Percentiles rank a stretch among this genome's conserved stretches.
phyloP scores from a whole-genome alignment of 1,140 invertebrate species.

The Mactra quadrangularis region DNA sequence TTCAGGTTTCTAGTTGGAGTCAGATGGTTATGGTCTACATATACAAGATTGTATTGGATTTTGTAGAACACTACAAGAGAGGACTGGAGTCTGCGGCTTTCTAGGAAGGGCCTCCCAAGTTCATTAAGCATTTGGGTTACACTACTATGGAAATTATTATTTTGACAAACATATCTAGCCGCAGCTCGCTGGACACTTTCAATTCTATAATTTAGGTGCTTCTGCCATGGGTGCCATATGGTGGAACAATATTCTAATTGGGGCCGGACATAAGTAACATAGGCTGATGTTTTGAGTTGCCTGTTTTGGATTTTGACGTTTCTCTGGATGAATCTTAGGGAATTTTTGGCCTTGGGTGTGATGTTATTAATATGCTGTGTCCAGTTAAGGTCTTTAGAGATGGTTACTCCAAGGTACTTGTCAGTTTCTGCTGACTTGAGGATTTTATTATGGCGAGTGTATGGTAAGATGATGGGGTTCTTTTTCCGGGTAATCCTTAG shows the following conservation, averaged over 20 bases:
- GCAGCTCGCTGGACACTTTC: slow-evolving; percentile 16
- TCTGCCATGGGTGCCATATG: slow-evolving; percentile 7
- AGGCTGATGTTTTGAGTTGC: no score
- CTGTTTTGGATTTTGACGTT: no score
- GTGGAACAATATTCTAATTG: slow-evolving; percentile 14
- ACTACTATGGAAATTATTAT: slow-evolving; percentile 32
- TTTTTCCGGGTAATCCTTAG: no score
- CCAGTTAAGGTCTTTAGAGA: slow-evolving; percentile 37
- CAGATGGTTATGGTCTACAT: no score
- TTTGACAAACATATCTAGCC: slow-evolving; percentile 21
- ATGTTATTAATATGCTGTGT: slow-evolving; percentile 14
- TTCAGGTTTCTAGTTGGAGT: no score
- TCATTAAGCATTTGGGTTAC: slow-evolving; percentile 4
- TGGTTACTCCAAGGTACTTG: slow-evolving; percentile 44
- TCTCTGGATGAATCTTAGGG: no score
- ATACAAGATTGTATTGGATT: slow-evolving; percentile 24
- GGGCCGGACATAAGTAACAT: no score
- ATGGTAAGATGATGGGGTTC: background rate
- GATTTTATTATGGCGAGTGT: slow-evolving; percentile 10
- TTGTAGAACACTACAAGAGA: slow-evolving; percentile 13
- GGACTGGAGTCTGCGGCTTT: slow-evolving; percentile 8
- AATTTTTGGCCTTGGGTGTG: slow-evolving; percentile 1
- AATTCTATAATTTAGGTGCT: background rate
- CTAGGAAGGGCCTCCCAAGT: slow-evolving; percentile 11
- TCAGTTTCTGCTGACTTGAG: slow-evolving; percentile 6